A percentile compares a stretch with the other conserved stretches of the same genome.
Evolutionary conservation across 2,113 vertebrate genomes (phyloP).

Genomic region (Lampris incognitus): DNA sequence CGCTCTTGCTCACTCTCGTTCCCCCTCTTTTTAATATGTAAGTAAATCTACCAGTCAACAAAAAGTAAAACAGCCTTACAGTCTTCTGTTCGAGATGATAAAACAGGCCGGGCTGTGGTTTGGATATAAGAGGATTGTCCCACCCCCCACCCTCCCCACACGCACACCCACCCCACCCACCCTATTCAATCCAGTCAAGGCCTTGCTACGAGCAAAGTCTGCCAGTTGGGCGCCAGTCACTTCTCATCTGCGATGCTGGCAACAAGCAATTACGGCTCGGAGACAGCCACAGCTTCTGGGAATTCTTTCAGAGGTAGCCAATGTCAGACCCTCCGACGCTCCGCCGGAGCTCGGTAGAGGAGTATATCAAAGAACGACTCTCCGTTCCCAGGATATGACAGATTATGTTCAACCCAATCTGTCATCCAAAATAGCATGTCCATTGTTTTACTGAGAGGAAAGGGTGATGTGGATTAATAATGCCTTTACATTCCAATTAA

Average conservation of each 20-base stretch:
- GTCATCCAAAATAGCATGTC: neutral
- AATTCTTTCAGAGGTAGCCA: constrained; percentile 61
- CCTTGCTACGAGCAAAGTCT: constrained; percentile 54
- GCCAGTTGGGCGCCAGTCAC: constrained; percentile 65
- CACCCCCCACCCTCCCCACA: neutral
- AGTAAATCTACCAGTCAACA: constrained; percentile 50
- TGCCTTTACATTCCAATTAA: constrained; percentile 2
- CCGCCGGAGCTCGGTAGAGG: constrained; percentile 8
- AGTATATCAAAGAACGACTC: constrained; percentile 24
- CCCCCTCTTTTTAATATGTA: constrained; percentile 19
- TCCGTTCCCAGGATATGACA: neutral
- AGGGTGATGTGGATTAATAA: neutral
- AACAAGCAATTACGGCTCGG: constrained; percentile 31
- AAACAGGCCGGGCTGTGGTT: constrained; percentile 59
- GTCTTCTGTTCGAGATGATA: constrained; percentile 69
- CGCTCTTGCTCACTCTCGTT: no score
- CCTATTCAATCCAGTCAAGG: constrained; percentile 53
- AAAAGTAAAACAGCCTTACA: constrained; percentile 54
- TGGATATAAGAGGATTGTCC: constrained; percentile 75
- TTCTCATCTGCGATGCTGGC: constrained; percentile 57
- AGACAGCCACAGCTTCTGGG: constrained; percentile 30
- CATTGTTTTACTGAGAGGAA: no score
- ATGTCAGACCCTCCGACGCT: constrained; percentile 43
- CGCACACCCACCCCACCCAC: constrained; percentile 1
- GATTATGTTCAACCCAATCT: neutral